phyloP scores from a whole-genome alignment of 2,113 vertebrate genomes.

The Pelecanoides urinatrix region DNA sequence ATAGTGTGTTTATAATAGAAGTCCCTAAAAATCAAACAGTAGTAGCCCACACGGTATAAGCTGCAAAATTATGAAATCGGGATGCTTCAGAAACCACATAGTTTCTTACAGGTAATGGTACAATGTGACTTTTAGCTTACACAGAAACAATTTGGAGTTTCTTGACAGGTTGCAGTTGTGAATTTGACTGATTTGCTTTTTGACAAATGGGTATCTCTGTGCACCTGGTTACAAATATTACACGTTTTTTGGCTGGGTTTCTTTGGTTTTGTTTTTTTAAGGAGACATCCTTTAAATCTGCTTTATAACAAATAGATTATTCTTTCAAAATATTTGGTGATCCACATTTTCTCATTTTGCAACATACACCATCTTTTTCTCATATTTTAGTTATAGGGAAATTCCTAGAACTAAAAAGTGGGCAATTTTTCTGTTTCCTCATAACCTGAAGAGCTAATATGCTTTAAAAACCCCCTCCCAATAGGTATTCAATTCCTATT shows the following conservation, averaged over 20 bases:
- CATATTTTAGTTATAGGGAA: rapidly evolving
- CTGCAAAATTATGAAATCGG: background rate
- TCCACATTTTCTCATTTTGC: background rate
- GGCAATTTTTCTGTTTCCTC: background rate
- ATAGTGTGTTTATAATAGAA: rapidly evolving
- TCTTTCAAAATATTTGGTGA: background rate
- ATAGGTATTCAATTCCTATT: background rate
- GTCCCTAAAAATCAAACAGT: background rate
- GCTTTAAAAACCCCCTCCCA: background rate
- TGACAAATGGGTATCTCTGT: background rate
- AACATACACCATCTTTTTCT: background rate
- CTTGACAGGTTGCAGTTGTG: background rate
- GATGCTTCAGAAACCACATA: background rate
- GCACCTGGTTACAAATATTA: background rate
- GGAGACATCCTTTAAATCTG: background rate
- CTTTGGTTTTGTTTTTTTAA: background rate
- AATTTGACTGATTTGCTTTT: background rate
- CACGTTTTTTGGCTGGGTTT: background rate
- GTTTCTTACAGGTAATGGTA: background rate
- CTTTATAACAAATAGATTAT: background rate
- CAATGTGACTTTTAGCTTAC: background rate
- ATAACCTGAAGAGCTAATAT: background rate
- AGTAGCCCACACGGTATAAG: rapidly evolving
- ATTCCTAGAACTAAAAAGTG: background rate
- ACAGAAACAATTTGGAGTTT: background rate